Base-by-base conservation (phyloP, 2,113 vertebrate genomes). In the Onychostruthus taczanowskii region DNA sequence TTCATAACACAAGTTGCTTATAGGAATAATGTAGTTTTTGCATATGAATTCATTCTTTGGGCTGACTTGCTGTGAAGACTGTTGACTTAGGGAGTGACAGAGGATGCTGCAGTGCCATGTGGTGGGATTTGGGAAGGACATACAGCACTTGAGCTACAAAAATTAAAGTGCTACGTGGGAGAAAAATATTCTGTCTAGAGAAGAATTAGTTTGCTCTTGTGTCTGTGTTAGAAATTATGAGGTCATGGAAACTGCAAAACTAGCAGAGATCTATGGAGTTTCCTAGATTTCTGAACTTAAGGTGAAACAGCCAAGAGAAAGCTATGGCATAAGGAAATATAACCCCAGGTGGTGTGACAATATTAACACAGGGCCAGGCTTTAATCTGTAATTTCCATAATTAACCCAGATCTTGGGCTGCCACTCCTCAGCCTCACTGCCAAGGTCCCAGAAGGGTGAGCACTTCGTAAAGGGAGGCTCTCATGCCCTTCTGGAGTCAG, bases 1-100 rank as follows among this genome's bases (percentile, higher is more conserved):
- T 87, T 94, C 87, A 27, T 67, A 86, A 86, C 70, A 15, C 11
- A 46, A 72, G 52, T 95, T 91, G 77, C 84, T 94, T 85, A 87
- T 47, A 94, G 84, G 81, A 91, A 84, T 86, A 94, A 81, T 53
- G 62, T 58, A 41, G 37, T 39, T 94, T 94, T 90, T 88, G 59
- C 53, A 64, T 89, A 30, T 30, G 82, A 84, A 93, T 95, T 91
- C 87, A 22, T 82, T 30, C 13, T 74, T 47, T 11, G 41, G 55
- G 50, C n/a, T 77, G 70, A 33, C 58, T 93, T 75, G 80, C 23
- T 11, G 24, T 35, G 73, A 59, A 78, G 53, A 20, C 8, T 63
- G 43, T 35, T 9, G 37, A 44, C 59, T 91, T 88, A 33, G 3
- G 21, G 24, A 84, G 74, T 13, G 66, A 10, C 52, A 62, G 62